phyloP scores from a whole-genome alignment of 30 jellyfish, hydroid and myxozoan genomes.

The Sanderia malayensis region DNA sequence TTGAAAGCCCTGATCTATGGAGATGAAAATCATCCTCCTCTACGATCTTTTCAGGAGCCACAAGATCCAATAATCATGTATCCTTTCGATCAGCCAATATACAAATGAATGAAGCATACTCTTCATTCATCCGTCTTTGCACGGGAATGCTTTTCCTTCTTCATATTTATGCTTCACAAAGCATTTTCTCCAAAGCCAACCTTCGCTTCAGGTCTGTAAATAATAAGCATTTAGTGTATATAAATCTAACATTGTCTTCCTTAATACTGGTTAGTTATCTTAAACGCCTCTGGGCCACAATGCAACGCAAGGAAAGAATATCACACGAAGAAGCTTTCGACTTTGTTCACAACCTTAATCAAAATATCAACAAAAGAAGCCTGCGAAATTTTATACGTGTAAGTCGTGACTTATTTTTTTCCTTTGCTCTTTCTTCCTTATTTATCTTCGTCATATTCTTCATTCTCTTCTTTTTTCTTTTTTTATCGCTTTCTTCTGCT shows the following conservation, averaged over 20 bases:
- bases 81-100: no score
- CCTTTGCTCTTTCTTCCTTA: neutral
- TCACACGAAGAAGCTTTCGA: constrained; percentile 59
- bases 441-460: neutral
- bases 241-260: no score
- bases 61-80: constrained; percentile 73
- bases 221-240: no score
- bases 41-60: constrained; percentile 47
- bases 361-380: constrained; percentile 59
- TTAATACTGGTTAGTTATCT: constrained; percentile 33
- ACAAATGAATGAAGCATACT: no score
- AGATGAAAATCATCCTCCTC: constrained; percentile 50
- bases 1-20: constrained; percentile 73
- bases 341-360: constrained; percentile 53
- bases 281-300: constrained; percentile 75
- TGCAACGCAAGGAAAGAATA: constrained; percentile 57
- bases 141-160: no score
- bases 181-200: no score
- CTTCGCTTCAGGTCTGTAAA: no score
- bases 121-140: no score
- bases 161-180: no score
- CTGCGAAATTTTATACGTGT: constrained; percentile 66
- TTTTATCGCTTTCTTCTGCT: neutral
- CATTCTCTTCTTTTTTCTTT: neutral
- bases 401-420: constrained; percentile 10